Evolutionary conservation across 2,888 invertebrate species (phyloP), one percentile per base, ranked within the genome.

Genomic region (Orthosia cruda): DNA sequence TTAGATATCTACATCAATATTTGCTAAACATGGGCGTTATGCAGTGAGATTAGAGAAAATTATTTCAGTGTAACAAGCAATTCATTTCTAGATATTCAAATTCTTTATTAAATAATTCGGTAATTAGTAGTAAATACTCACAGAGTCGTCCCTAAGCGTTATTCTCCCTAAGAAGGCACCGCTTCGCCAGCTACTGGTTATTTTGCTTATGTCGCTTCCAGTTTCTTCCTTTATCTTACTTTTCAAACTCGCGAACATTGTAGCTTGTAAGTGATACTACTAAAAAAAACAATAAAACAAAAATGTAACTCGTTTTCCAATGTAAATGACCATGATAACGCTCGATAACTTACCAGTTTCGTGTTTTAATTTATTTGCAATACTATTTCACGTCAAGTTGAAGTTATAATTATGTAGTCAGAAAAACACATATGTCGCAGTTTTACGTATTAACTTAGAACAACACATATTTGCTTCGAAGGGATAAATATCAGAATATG

Each of bases 221-320:
- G 98, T 98, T 97, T 99, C 99, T 93, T 98, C 98, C 88, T 98
- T 98, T 88, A 99, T 98, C 97, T 98, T 98, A 95, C 98, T 98
- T 95, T 99, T 99, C 84, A 99, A 95, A 90, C 98, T 98, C 68
- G 98, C 98, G 94, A 99, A 99, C 99, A 99, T 99, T 92, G 92
- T 97, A 84, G 72, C 82, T 74, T 77, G 61, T 65, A 71, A 71
- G 54, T 78, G 65, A 72, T 68, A 72, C 77, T 84, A 83, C 89
- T 88, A 89, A 49, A 88, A 70, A 74, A 86, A 65, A 32, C 67
- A 83, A 83, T 71, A 78, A 81, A 80, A 84, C 80, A 72, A 72
- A 77, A 74, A 68, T 73, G 63, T 81, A 71, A 86, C 74, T 83
- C 77, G 80, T 89, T 88, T 84, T 80, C 77, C 86, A 88, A 91